These are phyloP conservation scores for Notechis scutatus DNA, from an alignment of 2,113 vertebrate species.

Conservation along the genomic window DNA sequence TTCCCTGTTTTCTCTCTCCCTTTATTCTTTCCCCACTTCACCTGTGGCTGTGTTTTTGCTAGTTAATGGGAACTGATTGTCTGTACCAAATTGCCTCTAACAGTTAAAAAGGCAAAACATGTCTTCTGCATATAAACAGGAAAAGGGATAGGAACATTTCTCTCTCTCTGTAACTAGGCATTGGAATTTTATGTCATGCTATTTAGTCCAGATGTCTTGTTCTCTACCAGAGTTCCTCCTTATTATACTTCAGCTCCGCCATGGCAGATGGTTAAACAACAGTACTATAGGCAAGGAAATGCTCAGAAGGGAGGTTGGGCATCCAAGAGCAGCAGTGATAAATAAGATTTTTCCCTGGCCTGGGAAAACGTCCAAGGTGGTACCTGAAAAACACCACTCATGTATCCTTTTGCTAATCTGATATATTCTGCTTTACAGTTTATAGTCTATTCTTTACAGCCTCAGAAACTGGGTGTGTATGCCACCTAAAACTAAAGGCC, in stretches of 20 bases:
- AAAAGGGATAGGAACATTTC: neutral
- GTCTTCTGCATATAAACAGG: neutral
- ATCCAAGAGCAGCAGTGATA: neutral
- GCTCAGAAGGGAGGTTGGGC: neutral
- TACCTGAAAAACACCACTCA: neutral
- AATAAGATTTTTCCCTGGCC: neutral
- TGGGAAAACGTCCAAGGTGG: neutral
- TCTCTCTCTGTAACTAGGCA: neutral
- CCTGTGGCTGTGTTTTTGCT: neutral
- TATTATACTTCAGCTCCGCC: neutral
- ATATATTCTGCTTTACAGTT: neutral
- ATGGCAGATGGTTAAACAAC: neutral
- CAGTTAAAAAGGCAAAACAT: slow-evolving; percentile 2
- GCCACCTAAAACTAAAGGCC: neutral
- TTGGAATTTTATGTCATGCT: neutral
- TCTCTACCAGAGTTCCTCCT: neutral
- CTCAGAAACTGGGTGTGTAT: neutral
- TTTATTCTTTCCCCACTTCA: neutral
- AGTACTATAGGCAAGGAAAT: neutral
- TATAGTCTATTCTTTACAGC: neutral
- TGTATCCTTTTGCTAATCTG: neutral
- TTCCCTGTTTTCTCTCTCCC: neutral
- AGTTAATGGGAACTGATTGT: neutral
- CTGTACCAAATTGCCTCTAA: neutral
- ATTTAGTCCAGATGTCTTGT: neutral